A percentile compares a stretch with the other conserved stretches of the same genome.
These are phyloP conservation scores for Lycia hirtaria DNA, from an alignment of 2,888 invertebrate genomes.

Conservation along the genomic window DNA sequence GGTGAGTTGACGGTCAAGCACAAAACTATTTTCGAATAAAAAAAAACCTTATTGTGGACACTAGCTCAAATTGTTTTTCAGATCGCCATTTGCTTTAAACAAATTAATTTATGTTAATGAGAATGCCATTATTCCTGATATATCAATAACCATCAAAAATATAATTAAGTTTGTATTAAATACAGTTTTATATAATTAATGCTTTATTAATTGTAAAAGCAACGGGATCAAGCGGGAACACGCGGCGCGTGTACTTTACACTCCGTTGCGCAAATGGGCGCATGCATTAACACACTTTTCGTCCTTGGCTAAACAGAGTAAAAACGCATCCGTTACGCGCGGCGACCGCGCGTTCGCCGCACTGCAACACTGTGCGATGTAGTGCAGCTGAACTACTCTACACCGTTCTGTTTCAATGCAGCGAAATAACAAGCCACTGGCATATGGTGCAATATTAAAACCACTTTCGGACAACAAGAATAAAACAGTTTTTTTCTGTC, in stretches of 20 bases:
- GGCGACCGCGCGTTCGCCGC: constrained; percentile 39
- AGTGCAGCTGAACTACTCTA: constrained; percentile 38
- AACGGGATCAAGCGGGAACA: constrained; percentile 70
- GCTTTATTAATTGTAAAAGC: constrained; percentile 37
- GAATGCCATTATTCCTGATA: neutral
- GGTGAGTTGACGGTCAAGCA: too few relatives aligned
- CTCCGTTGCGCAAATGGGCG: constrained; percentile 70
- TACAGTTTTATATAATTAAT: neutral
- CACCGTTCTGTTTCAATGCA: constrained; percentile 39
- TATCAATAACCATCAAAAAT: neutral
- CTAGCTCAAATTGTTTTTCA: too few relatives aligned
- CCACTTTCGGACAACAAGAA: constrained; percentile 30
- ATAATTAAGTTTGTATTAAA: neutral
- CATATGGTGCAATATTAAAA: constrained; percentile 35
- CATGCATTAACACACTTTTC: constrained; percentile 78
- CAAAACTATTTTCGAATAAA: too few relatives aligned
- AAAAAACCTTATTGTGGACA: too few relatives aligned
- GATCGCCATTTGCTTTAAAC: too few relatives aligned
- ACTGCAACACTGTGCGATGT: too few relatives aligned
- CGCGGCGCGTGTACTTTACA: constrained; percentile 66
- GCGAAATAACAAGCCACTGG: constrained; percentile 32
- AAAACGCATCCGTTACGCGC: constrained; percentile 75
- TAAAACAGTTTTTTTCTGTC: constrained; percentile 27
- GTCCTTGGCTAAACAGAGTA: constrained; percentile 63
- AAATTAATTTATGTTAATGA: too few relatives aligned